These are phyloP conservation scores for Neoarius graeffei DNA, from an alignment of 2,113 vertebrate species.

Conservation along the genomic window DNA sequence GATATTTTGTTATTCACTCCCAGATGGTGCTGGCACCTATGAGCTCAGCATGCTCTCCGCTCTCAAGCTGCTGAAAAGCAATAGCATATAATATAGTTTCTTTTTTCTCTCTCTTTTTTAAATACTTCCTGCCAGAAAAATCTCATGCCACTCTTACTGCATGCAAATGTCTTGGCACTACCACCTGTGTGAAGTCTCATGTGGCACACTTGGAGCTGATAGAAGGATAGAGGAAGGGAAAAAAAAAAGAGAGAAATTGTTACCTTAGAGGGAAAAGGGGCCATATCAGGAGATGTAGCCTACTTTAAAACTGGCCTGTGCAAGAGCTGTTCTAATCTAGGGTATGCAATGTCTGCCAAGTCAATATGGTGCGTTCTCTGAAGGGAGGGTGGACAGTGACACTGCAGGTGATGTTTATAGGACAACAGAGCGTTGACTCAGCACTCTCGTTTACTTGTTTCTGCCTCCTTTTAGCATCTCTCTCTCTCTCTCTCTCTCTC, in stretches of 20 bases:
- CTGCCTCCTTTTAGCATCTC: conserved; percentile 17
- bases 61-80: neutral
- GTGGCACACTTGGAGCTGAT: neutral
- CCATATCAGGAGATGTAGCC: conserved; percentile 18
- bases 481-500: conserved; percentile 28
- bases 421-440: conserved; percentile 31
- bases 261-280: conserved; percentile 23
- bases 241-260: neutral
- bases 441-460: conserved; percentile 17
- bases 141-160: neutral
- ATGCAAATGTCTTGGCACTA: conserved; percentile 27
- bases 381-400: conserved; percentile 23
- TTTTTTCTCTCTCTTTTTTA: neutral
- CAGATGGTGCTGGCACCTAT: conserved; percentile 4
- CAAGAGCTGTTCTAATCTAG: conserved; percentile 23
- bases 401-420: conserved; percentile 45
- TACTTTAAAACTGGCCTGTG: conserved; percentile 30
- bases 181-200: conserved; percentile 15
- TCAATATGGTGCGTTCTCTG: conserved; percentile 26
- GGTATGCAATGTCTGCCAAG: conserved; percentile 16
- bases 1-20: conserved; percentile 7
- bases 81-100: neutral
- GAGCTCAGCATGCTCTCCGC: conserved; percentile 7
- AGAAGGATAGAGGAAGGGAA: neutral
- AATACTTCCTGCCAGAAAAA: neutral